These are phyloP conservation scores for Brachypteracias leptosomus DNA, from an alignment of 2,113 vertebrate species.

Conservation along the genomic window DNA sequence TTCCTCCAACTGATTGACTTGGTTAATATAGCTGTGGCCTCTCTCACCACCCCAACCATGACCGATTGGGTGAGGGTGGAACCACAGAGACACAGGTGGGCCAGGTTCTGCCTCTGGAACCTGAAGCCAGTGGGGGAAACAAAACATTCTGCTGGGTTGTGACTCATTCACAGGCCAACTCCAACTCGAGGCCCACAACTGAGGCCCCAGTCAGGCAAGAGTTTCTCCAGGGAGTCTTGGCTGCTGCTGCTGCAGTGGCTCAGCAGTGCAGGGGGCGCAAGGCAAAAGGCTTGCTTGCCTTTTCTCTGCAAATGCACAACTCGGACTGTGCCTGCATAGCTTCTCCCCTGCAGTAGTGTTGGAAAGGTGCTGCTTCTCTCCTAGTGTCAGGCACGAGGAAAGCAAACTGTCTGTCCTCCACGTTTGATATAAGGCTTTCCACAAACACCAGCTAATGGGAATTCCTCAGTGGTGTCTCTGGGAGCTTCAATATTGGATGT, in stretches of 20 bases:
- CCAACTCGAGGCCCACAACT: too few relatives aligned
- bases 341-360: not conserved
- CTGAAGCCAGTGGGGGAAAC: too few relatives aligned
- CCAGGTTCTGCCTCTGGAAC: too few relatives aligned
- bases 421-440: slow-evolving; percentile 38
- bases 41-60: too few relatives aligned
- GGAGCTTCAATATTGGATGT: slow-evolving; percentile 64
- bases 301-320: not conserved
- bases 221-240: not conserved
- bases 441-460: slow-evolving; percentile 63
- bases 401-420: not conserved
- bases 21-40: too few relatives aligned
- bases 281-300: not conserved
- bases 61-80: too few relatives aligned
- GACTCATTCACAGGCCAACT: too few relatives aligned
- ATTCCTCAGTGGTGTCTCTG: slow-evolving; percentile 53
- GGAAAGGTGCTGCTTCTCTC: slow-evolving; percentile 1
- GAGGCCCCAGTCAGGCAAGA: not conserved
- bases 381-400: not conserved
- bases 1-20: too few relatives aligned
- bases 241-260: not conserved
- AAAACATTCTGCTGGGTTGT: too few relatives aligned
- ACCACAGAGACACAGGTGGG: too few relatives aligned
- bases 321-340: accelerated
- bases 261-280: not conserved